Percentiles rank a stretch among this genome's conserved stretches.
phyloP scores from a whole-genome alignment of 2,888 invertebrate species.

The Phaonia tiefii region DNA sequence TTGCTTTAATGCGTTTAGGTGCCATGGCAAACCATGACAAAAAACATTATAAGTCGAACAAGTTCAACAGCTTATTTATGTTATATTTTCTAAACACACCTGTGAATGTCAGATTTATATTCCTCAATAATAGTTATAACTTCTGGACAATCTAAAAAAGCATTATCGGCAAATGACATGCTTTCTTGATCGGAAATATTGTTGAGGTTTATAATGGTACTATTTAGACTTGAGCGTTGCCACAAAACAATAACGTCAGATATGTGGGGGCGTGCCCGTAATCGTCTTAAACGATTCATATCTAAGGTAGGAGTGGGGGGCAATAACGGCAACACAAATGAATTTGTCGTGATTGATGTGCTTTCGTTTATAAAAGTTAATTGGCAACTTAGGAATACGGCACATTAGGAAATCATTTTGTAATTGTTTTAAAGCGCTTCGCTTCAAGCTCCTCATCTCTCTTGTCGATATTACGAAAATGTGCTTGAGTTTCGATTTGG shows the following conservation, averaged over 20 bases:
- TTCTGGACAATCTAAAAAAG: not conserved
- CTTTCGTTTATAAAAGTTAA: conserved; percentile 66
- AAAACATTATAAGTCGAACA: not conserved
- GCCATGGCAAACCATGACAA: not conserved
- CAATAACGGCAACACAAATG: conserved; percentile 70
- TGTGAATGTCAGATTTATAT: conserved; percentile 3
- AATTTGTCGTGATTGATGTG: conserved; percentile 55
- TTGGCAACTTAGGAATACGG: conserved; percentile 70
- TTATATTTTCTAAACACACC: conserved; percentile 24
- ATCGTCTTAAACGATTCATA: conserved; percentile 63
- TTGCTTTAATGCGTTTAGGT: no score
- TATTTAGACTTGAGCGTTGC: conserved; percentile 57
- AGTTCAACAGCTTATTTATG: no score
- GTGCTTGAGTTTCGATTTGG: not conserved
- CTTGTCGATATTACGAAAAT: not conserved
- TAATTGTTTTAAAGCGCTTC: conserved; percentile 5
- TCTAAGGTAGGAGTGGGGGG: conserved; percentile 54
- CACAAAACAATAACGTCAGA: conserved; percentile 70
- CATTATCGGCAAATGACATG: not conserved
- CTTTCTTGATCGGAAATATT: conserved; percentile 25
- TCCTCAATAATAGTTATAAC: conserved; percentile 23
- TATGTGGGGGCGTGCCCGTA: conserved; percentile 68
- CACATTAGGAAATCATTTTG: conserved; percentile 64
- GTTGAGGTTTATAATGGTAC: conserved; percentile 20
- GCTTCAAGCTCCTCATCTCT: not conserved